Evolutionary conservation across 2,888 invertebrate genomes (phyloP), one percentile per base, ranked within the genome.

Genomic region (Papilio elwesi): DNA sequence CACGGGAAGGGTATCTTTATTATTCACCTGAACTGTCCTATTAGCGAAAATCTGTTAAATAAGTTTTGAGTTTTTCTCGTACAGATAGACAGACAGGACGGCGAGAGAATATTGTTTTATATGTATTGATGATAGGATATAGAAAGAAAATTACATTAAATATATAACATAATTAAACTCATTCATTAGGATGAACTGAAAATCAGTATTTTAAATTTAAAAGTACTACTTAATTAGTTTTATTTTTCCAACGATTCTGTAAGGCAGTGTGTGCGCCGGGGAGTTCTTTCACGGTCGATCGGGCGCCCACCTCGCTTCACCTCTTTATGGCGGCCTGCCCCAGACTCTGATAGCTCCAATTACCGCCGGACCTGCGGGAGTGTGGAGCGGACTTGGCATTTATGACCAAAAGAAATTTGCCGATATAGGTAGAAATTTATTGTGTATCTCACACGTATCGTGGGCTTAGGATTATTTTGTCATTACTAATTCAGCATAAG

Each of bases 341-440:
- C 82, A 81, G 85, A 83, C 86, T 83, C 85, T 88, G 92, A 92
- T 91, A 89, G 90, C 85, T 83, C 85, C 91, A 91, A 92, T 92
- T 90, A 91, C 90, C 80, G 79, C 75, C 78, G 78, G 80, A 81
- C 83, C 70, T 7, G 15, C 9, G 64, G 74, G 66, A 80, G 78
- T 64, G 75, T 79, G 65, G 16, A 53, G 51, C 78, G 84, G 91
- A 90, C 77, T 78, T 68, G 74, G 68, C 67, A 52, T 74, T 70
- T 73, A 68, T 74, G 63, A 53, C 55, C 69, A 51, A 52, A 47
- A 65, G 49, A 68, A 70, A 68, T 70, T 75, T 64, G 49, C 63
- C 63, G 51, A 52, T 68, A 15, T 59, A 38, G 15, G 70, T 52
- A 36, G 15, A 53, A 65, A 68, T 69, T 71, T 65, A 70, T 48